These are phyloP conservation scores for Trissolcus basalis DNA, from an alignment of 1,140 invertebrate species.

Conservation along the genomic window DNA sequence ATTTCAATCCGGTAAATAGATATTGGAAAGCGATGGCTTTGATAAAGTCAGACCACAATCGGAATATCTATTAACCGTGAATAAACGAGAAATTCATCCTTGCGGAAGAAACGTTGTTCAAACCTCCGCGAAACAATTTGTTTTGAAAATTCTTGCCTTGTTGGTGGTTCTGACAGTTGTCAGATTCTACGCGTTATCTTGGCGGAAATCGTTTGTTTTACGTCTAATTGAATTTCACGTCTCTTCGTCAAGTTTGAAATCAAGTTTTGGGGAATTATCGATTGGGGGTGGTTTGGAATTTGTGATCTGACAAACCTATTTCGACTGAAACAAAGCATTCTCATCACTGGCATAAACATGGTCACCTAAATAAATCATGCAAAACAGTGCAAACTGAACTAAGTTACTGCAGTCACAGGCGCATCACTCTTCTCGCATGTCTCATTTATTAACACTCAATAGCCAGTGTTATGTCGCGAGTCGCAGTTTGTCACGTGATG, in stretches of 20 bases:
- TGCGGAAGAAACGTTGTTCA: background rate
- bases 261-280: too few species aligned
- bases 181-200: too few species aligned
- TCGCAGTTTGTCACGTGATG: conserved; percentile 21
- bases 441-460: conserved; percentile 21
- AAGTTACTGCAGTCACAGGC: conserved; percentile 7
- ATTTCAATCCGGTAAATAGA: background rate
- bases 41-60: background rate
- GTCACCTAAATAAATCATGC: conserved; percentile 3
- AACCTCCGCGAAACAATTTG: background rate
- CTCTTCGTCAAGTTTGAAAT: too few species aligned
- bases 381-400: conserved; percentile 12
- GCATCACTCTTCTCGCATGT: background rate
- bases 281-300: too few species aligned
- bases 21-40: conserved; percentile 2
- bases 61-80: conserved; percentile 1
- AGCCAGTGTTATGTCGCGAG: conserved; percentile 5
- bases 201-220: too few species aligned
- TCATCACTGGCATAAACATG: too few species aligned
- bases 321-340: too few species aligned
- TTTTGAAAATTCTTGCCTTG: background rate
- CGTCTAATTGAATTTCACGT: too few species aligned
- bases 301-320: background rate
- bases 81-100: background rate
- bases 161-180: too few species aligned